These are phyloP conservation scores for Butastur rufipennis DNA, from an alignment of 2,113 vertebrate species.

Conservation along the genomic window DNA sequence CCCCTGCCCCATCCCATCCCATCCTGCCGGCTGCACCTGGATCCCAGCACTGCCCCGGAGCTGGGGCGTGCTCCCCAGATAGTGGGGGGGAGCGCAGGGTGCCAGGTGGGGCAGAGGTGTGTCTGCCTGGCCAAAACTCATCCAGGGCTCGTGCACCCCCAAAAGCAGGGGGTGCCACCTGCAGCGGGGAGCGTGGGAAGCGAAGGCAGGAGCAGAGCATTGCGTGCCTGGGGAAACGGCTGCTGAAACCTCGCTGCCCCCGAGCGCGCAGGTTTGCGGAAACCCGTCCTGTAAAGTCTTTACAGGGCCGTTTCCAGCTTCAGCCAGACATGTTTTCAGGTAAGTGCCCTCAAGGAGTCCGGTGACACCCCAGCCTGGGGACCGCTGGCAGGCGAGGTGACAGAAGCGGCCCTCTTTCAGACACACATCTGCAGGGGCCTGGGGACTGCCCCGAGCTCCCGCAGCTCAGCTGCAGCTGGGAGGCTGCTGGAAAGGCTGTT, in stretches of 20 bases:
- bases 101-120: background rate
- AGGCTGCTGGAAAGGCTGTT: background rate
- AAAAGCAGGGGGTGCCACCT: accelerated
- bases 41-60: background rate
- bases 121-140: background rate
- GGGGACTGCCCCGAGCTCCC: background rate
- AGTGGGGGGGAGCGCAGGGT: accelerated
- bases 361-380: background rate
- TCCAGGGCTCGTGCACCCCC: background rate
- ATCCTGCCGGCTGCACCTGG: background rate
- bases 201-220: accelerated
- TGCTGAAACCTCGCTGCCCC: accelerated
- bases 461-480: background rate
- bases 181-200: accelerated
- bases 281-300: background rate
- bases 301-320: background rate
- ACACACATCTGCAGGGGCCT: background rate
- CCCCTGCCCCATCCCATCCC: background rate
- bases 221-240: background rate
- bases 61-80: accelerated
- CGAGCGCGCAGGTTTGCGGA: background rate
- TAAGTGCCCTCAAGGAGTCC: background rate
- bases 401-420: background rate
- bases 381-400: background rate
- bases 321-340: background rate